Evolutionary conservation across 2,888 invertebrate genomes (phyloP).

Genomic region (Agonopterix heracliana): DNA sequence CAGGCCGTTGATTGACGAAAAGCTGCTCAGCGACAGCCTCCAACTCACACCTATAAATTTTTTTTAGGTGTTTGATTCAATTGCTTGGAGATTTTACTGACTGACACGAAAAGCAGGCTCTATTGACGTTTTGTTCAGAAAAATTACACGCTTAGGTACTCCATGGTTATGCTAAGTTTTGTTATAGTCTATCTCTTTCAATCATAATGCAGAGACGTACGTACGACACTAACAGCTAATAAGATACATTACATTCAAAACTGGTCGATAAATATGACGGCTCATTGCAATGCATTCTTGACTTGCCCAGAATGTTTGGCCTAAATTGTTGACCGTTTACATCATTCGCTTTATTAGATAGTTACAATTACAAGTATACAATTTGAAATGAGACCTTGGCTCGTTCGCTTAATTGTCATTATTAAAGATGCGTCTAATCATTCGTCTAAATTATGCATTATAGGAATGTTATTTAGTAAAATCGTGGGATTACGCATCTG

Average conservation of each 20-base stretch:
- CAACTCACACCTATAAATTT: no score
- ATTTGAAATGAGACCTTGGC: background rate
- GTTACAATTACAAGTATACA: background rate
- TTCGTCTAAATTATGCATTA: no score
- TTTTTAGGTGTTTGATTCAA: no score
- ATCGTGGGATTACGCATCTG: no score
- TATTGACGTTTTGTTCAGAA: background rate
- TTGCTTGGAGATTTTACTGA: no score
- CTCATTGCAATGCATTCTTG: conserved; percentile 9
- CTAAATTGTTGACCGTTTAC: conserved; percentile 11
- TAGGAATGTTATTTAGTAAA: no score
- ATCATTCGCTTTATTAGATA: conserved; percentile 6
- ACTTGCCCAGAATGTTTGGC: conserved; percentile 7
- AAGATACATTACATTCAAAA: background rate
- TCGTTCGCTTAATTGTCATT: background rate
- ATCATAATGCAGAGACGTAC: background rate
- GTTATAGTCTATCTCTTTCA: background rate
- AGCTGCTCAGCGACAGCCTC: no score
- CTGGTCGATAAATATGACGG: conserved; percentile 5
- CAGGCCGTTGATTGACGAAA: no score
- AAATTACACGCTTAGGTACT: background rate
- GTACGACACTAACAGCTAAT: background rate
- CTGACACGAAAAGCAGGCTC: no score
- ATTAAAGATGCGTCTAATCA: no score
- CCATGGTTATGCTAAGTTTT: no score